These are phyloP conservation scores for Grapholita molesta DNA, from an alignment of 1,140 invertebrate species.

Conservation along the genomic window DNA sequence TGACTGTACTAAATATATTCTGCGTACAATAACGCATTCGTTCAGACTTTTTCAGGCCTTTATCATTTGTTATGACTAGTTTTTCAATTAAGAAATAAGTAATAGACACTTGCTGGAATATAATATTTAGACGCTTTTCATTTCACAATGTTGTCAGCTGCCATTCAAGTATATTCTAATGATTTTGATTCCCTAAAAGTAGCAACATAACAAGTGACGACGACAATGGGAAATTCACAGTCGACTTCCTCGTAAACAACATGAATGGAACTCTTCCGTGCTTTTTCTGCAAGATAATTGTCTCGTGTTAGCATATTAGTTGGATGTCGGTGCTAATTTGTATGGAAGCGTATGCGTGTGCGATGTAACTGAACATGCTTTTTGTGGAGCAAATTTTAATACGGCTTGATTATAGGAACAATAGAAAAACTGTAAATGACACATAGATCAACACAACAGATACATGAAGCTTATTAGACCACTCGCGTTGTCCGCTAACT, in stretches of 20 bases:
- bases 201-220: neutral
- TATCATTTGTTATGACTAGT: no score
- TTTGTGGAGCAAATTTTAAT: neutral
- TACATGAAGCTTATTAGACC: no score
- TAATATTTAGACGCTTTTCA: no score
- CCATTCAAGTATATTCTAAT: neutral
- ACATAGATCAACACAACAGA: no score
- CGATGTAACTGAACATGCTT: neutral
- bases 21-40: no score
- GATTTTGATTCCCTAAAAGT: neutral
- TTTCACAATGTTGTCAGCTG: no score
- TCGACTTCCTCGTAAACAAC: neutral
- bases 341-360: neutral
- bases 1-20: no score
- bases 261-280: neutral
- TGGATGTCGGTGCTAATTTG: neutral
- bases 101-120: no score
- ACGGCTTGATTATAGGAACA: neutral
- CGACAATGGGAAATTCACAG: neutral
- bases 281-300: conserved; percentile 9
- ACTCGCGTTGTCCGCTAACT: no score
- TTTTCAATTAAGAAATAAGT: no score
- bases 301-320: conserved; percentile 14
- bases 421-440: neutral
- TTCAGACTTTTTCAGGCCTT: no score